Evolutionary conservation across 2,113 vertebrate species (phyloP).

Genomic region (Stigmatopora argus): DNA sequence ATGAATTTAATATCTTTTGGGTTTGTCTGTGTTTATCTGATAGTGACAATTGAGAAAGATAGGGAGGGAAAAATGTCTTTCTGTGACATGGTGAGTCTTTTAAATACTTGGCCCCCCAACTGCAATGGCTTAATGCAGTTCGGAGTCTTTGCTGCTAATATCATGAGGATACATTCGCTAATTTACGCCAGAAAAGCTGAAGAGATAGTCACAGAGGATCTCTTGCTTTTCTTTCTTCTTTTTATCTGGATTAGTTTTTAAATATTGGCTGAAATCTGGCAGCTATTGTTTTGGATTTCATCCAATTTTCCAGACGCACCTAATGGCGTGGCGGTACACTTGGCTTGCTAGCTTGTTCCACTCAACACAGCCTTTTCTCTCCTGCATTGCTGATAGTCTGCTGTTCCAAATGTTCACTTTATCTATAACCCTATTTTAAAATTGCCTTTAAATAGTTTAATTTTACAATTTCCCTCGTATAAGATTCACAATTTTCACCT

Average conservation of each 20-base stretch:
- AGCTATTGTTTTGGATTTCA: background rate
- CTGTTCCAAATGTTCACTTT: background rate
- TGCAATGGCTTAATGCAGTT: background rate
- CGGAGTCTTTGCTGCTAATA: background rate
- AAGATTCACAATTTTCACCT: no score
- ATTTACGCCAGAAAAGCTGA: background rate
- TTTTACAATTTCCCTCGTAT: no score
- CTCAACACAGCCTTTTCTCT: background rate
- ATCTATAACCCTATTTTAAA: no score
- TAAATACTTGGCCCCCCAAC: background rate
- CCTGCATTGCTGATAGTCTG: background rate
- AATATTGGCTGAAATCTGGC: no score
- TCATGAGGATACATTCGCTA: background rate
- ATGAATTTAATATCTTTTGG: background rate
- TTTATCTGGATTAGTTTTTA: no score
- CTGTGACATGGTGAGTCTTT: conserved; percentile 4
- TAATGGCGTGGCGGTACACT: background rate
- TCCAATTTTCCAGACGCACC: background rate
- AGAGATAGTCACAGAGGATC: background rate
- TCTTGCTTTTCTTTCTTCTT: no score
- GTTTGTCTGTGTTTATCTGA: background rate
- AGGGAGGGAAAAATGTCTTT: background rate
- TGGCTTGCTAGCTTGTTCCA: background rate
- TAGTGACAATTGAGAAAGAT: background rate
- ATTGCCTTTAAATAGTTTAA: no score